phyloP scores from a whole-genome alignment of 2,113 vertebrate genomes.

The Petroica traversi region DNA sequence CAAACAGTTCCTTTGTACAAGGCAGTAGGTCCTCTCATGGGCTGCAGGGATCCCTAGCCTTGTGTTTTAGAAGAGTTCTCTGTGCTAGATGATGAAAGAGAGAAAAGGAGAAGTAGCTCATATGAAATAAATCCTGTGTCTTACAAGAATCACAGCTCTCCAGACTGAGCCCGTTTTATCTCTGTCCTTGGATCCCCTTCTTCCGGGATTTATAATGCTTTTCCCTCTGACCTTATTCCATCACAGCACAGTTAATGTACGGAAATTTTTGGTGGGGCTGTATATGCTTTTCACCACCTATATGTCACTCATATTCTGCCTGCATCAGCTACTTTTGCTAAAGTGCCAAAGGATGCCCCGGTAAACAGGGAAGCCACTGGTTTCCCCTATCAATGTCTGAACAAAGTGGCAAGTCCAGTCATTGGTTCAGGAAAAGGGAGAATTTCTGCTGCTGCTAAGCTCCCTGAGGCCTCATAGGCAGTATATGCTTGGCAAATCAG shows the following conservation, averaged over 20 bases:
- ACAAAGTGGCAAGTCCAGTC: background rate
- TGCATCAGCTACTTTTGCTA: background rate
- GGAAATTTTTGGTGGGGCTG: background rate
- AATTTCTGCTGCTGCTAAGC: background rate
- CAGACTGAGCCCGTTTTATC: background rate
- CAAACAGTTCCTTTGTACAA: background rate
- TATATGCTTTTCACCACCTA: background rate
- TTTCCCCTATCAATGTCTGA: background rate
- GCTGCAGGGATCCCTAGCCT: background rate
- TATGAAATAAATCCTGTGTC: background rate
- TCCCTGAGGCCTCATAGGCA: background rate
- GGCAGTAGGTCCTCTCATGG: background rate
- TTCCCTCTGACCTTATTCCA: background rate
- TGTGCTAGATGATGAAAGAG: background rate
- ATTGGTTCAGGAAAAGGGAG: background rate
- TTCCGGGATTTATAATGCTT: background rate
- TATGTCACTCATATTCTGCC: background rate
- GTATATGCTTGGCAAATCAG: background rate
- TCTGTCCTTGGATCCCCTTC: background rate
- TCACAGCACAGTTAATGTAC: background rate
- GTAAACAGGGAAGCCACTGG: background rate
- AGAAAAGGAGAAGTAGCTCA: background rate
- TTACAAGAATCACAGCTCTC: background rate
- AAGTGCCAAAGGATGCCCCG: background rate
- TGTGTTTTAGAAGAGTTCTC: background rate